These are phyloP conservation scores for Saxicola maurus DNA, from an alignment of 2,797 vertebrate species.

Conservation along the genomic window DNA sequence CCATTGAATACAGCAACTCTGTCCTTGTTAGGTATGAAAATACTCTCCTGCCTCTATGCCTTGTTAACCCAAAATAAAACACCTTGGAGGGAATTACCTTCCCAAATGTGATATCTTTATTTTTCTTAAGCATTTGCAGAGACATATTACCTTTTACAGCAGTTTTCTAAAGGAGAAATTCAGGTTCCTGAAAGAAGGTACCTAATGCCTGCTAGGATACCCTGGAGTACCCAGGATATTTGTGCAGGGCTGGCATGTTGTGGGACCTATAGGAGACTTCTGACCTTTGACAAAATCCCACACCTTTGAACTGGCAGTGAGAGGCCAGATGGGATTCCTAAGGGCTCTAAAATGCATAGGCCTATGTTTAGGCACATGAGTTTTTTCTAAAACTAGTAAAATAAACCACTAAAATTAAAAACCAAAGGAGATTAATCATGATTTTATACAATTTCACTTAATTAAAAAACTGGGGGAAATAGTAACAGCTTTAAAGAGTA, in stretches of 20 bases:
- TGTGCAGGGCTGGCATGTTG: background rate
- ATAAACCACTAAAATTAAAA: background rate
- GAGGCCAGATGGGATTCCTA: background rate
- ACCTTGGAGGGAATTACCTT: background rate
- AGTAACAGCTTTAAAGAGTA: background rate
- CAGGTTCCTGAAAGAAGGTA: background rate
- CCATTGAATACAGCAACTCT: background rate
- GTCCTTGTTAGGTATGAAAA: background rate
- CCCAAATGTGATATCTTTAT: background rate
- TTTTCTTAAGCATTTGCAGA: background rate
- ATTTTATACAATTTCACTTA: background rate
- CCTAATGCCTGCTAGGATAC: background rate
- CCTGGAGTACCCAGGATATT: background rate
- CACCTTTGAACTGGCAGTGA: background rate
- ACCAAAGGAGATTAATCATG: background rate
- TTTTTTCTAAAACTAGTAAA: background rate
- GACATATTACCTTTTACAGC: background rate
- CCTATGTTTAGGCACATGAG: background rate
- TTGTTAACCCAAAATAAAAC: conserved; percentile 22
- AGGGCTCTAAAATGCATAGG: background rate
- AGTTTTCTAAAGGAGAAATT: background rate
- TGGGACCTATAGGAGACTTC: background rate
- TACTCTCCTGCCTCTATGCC: background rate
- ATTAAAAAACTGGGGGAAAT: background rate
- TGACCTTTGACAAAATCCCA: background rate